Base-by-base conservation (phyloP, 2,797 vertebrate genomes). In the Clamator glandarius region DNA sequence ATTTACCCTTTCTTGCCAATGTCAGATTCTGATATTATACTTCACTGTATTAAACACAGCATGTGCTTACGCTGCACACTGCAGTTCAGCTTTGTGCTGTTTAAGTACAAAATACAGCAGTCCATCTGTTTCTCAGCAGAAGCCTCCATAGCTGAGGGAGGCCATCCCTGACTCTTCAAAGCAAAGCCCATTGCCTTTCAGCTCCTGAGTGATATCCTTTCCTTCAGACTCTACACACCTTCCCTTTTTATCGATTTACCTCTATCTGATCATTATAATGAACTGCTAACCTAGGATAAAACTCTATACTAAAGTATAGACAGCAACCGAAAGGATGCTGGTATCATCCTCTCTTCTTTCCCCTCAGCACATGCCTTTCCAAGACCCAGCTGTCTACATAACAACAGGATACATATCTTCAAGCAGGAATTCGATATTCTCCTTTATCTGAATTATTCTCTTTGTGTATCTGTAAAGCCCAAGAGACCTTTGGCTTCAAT, bases 391-490 rank as follows among this genome's bases (percentile, higher is more conserved):
- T 28, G 15, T 25, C 89, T 80, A 36, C 58, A 29, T 17, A 78
- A 39, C 1, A 8, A 86, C 39, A 82, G 68, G 16, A 85, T 50
- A 74, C 7, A 5, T 57, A 35, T 11, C 76, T 93, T 78, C 28
- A 68, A 50, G 51, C 39, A 87, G 23, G 26, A 90, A 88, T 58
- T 80, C 25, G 62, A 42, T 48, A 48, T 58, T 62, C 46, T 77
- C 33, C 46, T 62, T 70, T 25, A 78, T 5, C 44, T 14, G 4
- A 90, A 89, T 92, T 63, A 91, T 42, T 84, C 2, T 2, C 62
- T 90, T 88, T 66, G 80, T 72, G 31, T 35, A 88, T 66, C 51
- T 19, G 79, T 68, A 86, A 88, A 93, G 42, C 87, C 79, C 85
- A 75, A 36, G 83, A 88, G 83, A 81, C 67, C 59, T 84, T 50